Conservation (phyloP, 2,113 vertebrate genomes). For the Andinoacara biseriatus region DNA sequence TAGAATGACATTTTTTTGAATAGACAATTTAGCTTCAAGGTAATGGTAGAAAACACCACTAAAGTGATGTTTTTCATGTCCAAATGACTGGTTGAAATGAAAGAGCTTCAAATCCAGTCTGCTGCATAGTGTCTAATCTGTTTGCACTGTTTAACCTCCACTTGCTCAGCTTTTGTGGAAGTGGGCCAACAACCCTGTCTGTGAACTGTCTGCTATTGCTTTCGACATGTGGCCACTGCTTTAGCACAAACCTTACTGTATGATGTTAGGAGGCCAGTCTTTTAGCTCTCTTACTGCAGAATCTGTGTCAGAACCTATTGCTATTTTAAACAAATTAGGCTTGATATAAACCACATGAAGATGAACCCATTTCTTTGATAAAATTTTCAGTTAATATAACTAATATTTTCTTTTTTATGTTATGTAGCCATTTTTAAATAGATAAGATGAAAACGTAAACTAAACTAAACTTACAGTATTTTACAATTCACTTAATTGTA, state of each 20-base stretch:
- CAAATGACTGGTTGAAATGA: constrained; percentile 21
- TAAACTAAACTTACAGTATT: not conserved
- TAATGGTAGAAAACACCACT: constrained; percentile 22
- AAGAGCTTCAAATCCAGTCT: constrained; percentile 33
- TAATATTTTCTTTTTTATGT: not conserved
- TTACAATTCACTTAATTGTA: not conserved
- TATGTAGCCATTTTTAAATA: not conserved
- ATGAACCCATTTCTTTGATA: not conserved
- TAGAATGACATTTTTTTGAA: constrained; percentile 41
- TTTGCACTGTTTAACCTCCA: constrained; percentile 24
- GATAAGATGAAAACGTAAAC: not conserved
- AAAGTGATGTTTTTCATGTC: constrained; percentile 48
- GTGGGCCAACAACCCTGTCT: not conserved
- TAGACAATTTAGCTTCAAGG: constrained; percentile 46
- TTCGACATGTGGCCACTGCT: not conserved
- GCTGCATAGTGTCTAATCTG: not conserved
- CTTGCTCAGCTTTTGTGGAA: constrained; percentile 5
- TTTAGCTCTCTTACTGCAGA: not conserved
- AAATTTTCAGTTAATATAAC: not conserved
- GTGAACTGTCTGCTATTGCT: constrained; percentile 6
- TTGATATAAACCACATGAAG: not conserved
- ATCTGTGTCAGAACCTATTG: not conserved
- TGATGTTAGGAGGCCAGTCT: not conserved
- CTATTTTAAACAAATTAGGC: not conserved
- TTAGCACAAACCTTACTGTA: not conserved